These are phyloP conservation scores for Stegastes partitus DNA, from an alignment of 2,113 vertebrate species.

Conservation along the genomic window DNA sequence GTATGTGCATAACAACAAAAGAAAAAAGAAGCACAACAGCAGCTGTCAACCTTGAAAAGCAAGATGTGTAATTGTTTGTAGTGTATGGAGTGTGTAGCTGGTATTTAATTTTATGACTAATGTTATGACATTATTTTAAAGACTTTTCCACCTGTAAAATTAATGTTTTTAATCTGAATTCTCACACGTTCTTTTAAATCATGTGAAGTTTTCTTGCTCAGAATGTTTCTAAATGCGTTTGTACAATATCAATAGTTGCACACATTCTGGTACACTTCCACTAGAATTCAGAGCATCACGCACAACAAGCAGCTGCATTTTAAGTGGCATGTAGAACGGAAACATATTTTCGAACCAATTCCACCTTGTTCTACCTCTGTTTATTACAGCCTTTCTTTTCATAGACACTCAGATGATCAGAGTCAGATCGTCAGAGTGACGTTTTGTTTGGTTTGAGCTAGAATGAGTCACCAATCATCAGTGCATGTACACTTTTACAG, in stretches of 20 bases:
- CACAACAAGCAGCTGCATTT: constrained; percentile 9
- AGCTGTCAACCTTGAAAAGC: background rate
- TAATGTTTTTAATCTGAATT: background rate
- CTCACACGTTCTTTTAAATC: background rate
- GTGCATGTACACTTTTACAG: background rate
- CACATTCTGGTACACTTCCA: background rate
- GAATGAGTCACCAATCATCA: constrained; percentile 58
- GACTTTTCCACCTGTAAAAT: background rate
- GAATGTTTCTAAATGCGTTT: background rate
- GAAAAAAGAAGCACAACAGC: background rate
- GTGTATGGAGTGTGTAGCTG: background rate
- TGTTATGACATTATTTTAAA: background rate
- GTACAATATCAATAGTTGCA: background rate
- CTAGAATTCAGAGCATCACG: background rate
- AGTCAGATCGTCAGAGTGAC: constrained; percentile 41
- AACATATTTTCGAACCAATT: constrained; percentile 1
- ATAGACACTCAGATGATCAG: constrained; percentile 8
- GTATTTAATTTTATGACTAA: background rate
- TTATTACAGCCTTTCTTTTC: constrained; percentile 17
- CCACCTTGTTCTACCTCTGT: background rate
- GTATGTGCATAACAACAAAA: background rate
- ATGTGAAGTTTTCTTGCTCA: background rate
- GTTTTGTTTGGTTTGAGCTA: constrained; percentile 29
- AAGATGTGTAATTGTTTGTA: background rate
- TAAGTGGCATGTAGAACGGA: background rate